Conservation (phyloP, 2,113 vertebrate genomes). For the Prunella fulvescens region DNA sequence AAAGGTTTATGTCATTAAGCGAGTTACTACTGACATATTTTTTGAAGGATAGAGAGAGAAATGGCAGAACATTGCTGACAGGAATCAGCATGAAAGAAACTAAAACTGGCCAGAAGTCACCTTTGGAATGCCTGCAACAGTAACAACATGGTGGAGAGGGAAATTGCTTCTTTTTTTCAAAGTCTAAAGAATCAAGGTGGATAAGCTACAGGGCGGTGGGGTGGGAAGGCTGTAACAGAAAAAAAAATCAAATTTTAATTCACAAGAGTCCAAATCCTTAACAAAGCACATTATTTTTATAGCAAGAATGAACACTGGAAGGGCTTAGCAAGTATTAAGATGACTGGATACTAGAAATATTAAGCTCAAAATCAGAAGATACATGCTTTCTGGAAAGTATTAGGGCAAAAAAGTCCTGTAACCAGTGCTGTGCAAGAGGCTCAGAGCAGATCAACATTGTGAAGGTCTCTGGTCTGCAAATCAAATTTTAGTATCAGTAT, state of each 20-base stretch:
- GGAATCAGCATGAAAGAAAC: background rate
- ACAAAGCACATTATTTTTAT: background rate
- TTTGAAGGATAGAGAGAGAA: background rate
- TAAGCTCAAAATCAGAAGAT: background rate
- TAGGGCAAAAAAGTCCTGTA: background rate
- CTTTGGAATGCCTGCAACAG: background rate
- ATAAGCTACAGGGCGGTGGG: background rate
- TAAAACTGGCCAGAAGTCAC: background rate
- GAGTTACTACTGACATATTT: background rate
- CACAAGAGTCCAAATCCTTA: background rate
- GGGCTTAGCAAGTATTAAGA: background rate
- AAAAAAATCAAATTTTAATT: background rate
- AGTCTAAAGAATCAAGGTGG: background rate
- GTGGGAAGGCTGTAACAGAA: background rate
- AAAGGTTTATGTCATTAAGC: background rate
- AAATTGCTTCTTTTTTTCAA: background rate
- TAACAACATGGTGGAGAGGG: background rate
- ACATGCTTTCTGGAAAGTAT: background rate
- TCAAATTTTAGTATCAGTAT: background rate
- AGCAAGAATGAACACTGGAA: background rate
- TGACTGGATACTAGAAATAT: background rate
- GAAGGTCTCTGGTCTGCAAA: background rate
- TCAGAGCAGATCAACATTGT: background rate
- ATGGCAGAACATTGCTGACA: accelerated
- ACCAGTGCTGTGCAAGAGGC: background rate